A percentile compares a stretch with the other conserved stretches of the same genome.
Evolutionary conservation across 2,797 vertebrate genomes (phyloP).

Genomic region (Lagocephalus sceleratus): DNA sequence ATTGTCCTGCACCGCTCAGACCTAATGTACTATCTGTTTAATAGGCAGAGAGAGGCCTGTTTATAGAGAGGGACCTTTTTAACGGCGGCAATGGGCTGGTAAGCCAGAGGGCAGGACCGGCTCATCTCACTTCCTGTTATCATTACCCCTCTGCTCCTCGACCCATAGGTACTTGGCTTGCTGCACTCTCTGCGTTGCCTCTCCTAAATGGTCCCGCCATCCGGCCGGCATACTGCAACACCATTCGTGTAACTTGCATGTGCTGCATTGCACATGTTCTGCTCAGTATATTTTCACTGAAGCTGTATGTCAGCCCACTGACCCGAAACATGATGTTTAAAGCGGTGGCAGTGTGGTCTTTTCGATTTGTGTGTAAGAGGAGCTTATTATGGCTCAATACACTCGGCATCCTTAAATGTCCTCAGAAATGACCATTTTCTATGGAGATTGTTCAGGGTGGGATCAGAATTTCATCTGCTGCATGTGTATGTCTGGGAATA

Average conservation of each 20-base stretch:
- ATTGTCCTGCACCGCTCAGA: slow-evolving; percentile 49
- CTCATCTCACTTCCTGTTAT: slow-evolving; percentile 73
- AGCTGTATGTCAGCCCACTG: slow-evolving; percentile 63
- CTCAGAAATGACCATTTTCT: background rate
- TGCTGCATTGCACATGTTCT: slow-evolving; percentile 61
- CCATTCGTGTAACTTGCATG: slow-evolving; percentile 58
- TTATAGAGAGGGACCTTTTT: slow-evolving; percentile 67
- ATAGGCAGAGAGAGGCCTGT: slow-evolving; percentile 68
- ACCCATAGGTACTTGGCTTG: slow-evolving; percentile 55
- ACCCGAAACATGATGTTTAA: slow-evolving; percentile 61
- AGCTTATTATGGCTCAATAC: slow-evolving; percentile 33
- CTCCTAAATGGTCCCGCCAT: slow-evolving; percentile 43
- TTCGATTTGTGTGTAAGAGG: slow-evolving; percentile 22
- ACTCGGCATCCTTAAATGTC: slow-evolving; percentile 24
- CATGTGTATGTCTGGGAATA: slow-evolving; percentile 34
- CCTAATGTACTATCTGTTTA: slow-evolving; percentile 77
- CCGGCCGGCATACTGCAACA: slow-evolving; percentile 36
- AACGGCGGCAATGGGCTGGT: slow-evolving; percentile 62
- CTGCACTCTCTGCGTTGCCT: slow-evolving; percentile 45
- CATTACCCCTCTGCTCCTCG: slow-evolving; percentile 56
- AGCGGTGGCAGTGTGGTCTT: slow-evolving; percentile 35
- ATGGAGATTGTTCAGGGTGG: slow-evolving; percentile 9
- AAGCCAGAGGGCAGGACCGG: slow-evolving; percentile 62
- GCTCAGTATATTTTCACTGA: slow-evolving; percentile 56
- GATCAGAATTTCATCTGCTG: slow-evolving; percentile 19